Base-by-base conservation (phyloP, 2,113 vertebrate species). In the Odontophorus gujanensis region DNA sequence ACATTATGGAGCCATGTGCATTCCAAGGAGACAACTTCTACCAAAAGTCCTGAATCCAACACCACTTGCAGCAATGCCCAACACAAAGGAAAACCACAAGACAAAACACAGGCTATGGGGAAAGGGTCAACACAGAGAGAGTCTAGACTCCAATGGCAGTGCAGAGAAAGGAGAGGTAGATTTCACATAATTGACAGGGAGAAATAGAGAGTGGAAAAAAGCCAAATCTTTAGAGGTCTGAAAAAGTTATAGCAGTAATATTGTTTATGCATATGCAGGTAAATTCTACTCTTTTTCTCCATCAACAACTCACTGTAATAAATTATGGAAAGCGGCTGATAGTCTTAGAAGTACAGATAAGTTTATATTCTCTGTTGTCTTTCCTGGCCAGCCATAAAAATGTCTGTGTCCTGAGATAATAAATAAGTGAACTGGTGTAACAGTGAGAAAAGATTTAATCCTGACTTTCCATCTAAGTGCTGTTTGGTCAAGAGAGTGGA, bases 51-150 rank as follows among this genome's bases (percentile, higher is more conserved):
- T 0, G 0, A 73, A 13, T 88, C 38, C 24, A 34, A 7, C 38
- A 4, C 18, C 28, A 59, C 9, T 24, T 2, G 3, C 28, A 1
- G 1, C 36, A 47, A 15, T 3, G 6, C 11, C 10, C 1, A 0
- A 26, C 15, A 18, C 21, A 13, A 69, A 50, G 22, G 18, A 21
- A 50, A 77, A 17, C 19, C 3, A 11, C 43, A 80, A 53, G 74
- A 38, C 32, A 45, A 84, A 89, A 50, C n/a, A 51, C 14, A n/a
- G 42, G 74, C 24, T 36, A 13, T 1, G 1, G 40, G 50, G 22
- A 48, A 43, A 18, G 16, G 3, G 10, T 38, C 6, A 7, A 28
- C 26, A 18, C 0, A 3, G 73, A 78, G 11, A 25, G 9, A 75
- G 22, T 43, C 57, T 71, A 75, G 51, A 61, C 34, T 45, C 11